Percentiles rank a stretch among this genome's conserved stretches.
These are phyloP conservation scores for Scartelaos histophorus DNA, from an alignment of 2,113 vertebrate species.

Conservation along the genomic window DNA sequence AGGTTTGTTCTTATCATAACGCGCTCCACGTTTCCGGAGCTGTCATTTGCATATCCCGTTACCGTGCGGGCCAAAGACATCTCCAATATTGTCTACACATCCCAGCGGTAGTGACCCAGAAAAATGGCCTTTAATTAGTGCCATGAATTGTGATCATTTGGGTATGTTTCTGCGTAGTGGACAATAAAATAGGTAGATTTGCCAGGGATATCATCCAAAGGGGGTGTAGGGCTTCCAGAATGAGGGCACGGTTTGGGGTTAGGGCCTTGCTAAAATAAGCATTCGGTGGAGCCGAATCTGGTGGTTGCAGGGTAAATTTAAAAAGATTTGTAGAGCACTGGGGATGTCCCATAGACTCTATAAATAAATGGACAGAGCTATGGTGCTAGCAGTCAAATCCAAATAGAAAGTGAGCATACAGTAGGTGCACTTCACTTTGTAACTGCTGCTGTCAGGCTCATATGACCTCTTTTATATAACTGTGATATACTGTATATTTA, in stretches of 20 bases:
- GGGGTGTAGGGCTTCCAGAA: not conserved
- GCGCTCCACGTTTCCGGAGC: not conserved
- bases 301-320: not conserved
- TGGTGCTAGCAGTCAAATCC: no score
- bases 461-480: no score
- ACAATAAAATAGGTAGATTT: not conserved
- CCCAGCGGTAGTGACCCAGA: not conserved
- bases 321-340: not conserved
- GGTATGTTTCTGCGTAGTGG: not conserved
- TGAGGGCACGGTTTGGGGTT: not conserved
- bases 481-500: no score
- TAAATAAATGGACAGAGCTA: no score
- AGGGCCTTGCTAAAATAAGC: not conserved
- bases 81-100: not conserved
- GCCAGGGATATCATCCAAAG: not conserved
- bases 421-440: no score
- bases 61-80: not conserved
- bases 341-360: not conserved
- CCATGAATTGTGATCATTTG: slow-evolving; percentile 2
- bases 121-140: not conserved
- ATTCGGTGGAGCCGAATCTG: no score
- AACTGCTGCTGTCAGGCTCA: no score
- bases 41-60: not conserved
- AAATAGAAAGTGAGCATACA: no score
- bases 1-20: slow-evolving; percentile 24